A percentile compares a stretch with the other conserved stretches of the same genome.
Evolutionary conservation across 2,797 vertebrate genomes (phyloP).

Genomic region (Tragopan temminckii): DNA sequence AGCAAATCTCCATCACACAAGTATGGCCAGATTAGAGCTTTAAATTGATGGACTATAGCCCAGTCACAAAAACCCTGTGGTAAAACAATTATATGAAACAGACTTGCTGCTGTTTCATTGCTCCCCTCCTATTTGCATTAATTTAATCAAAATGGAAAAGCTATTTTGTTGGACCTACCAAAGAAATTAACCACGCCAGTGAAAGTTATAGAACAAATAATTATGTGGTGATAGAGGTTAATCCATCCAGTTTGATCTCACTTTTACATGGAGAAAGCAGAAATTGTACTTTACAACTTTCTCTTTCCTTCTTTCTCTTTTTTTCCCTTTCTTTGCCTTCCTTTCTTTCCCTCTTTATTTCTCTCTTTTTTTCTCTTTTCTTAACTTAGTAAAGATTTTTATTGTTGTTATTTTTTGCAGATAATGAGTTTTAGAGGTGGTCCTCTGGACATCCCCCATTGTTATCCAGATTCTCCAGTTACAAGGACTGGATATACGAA

Average conservation of each 20-base stretch:
- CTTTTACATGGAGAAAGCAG: background rate
- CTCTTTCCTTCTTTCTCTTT: background rate
- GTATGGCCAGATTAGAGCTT: slow-evolving; percentile 43
- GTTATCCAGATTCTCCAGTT: background rate
- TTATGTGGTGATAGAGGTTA: background rate
- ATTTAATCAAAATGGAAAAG: slow-evolving; percentile 69
- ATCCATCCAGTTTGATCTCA: background rate
- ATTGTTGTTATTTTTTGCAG: background rate
- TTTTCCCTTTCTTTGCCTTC: background rate
- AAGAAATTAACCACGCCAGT: slow-evolving; percentile 48
- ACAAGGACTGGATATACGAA: background rate
- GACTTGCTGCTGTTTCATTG: slow-evolving; percentile 55
- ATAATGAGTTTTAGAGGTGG: background rate
- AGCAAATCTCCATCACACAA: slow-evolving; percentile 35
- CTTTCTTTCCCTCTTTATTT: background rate
- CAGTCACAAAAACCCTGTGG: slow-evolving; percentile 52
- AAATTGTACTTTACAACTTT: background rate
- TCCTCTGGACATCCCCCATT: background rate
- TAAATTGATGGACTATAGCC: slow-evolving; percentile 65
- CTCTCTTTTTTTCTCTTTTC: background rate
- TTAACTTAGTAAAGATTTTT: background rate
- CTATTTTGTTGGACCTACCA: slow-evolving; percentile 43
- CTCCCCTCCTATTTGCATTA: slow-evolving; percentile 56
- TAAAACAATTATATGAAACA: slow-evolving; percentile 39
- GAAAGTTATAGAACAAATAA: background rate